Base-by-base conservation (phyloP, 2,113 vertebrate genomes). In the Phalacrocorax aristotelis region DNA sequence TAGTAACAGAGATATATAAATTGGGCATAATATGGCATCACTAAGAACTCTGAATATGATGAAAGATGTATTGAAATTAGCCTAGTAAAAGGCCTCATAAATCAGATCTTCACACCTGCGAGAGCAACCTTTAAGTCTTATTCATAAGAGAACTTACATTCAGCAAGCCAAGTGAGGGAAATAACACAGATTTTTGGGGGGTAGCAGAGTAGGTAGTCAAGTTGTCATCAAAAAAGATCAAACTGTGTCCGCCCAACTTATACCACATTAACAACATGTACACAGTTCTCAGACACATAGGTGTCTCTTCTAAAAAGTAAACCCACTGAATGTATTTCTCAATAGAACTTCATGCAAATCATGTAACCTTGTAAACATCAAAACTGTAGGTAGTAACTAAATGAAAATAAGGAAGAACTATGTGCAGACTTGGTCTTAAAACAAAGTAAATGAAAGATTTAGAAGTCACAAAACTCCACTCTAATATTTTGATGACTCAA, bases 31-130 rank as follows among this genome's bases (percentile, higher is more conserved):
- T 60, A 83, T 69, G 79, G 83, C 93, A 85, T 92, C 87, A 95
- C 57, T 96, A 91, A 87, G 69, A 91, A 89, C 87, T 86, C 78
- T 20, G 11, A 87, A 66, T 21, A 46, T 20, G 14, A 94, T 79
- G 78, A 70, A 92, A 97, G 86, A 96, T 69, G 40, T 77, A 97
- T 66, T 97, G 83, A 95, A 97, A 97, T 97, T 94, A 97, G 92
- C 77, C 87, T 78, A 79, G 70, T 93, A 95, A 96, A 96, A 95
- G 91, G 85, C 81, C 74, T 95, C 90, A 94, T 97, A 97, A 96
- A 96, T 92, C 62, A 93, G 70, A 93, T 23, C 77, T 90, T 88
- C 55, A 58, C 71, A 94, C 71, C 74, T 95, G 64, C 44, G 90
- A 96, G 88, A 90, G 68, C 86, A 89, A 91, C 54, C 85, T 87